These are phyloP conservation scores for Scaptomyza cyrtandrae DNA, from an alignment of 2,888 invertebrate genomes.

Conservation along the genomic window DNA sequence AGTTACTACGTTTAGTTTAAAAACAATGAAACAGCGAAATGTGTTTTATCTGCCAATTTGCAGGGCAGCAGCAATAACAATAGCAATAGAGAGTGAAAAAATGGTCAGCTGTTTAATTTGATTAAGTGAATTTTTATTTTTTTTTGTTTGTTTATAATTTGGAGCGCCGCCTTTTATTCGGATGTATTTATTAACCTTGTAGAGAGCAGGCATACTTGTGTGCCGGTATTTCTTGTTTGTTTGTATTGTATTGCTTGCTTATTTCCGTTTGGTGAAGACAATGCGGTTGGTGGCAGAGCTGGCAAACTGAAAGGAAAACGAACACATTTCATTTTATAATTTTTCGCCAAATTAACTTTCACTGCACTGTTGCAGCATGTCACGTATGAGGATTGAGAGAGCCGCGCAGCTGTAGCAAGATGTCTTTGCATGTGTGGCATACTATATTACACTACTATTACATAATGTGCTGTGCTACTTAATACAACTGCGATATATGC, in stretches of 20 bases:
- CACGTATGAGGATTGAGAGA: conserved; percentile 69
- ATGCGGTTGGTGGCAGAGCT: conserved; percentile 52
- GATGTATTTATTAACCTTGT: conserved; percentile 64
- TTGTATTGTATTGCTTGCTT: conserved; percentile 25
- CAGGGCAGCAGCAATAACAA: conserved; percentile 27
- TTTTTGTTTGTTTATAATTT: too few species aligned
- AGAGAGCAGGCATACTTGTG: conserved; percentile 1
- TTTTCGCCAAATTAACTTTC: conserved; percentile 77
- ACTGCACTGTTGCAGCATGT: conserved; percentile 66
- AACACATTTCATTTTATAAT: conserved; percentile 73
- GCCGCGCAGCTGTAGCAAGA: conserved; percentile 41
- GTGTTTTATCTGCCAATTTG: conserved; percentile 27
- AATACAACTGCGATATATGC: conserved; percentile 54
- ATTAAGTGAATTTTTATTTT: conserved; percentile 49
- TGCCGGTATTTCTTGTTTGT: conserved; percentile 12
- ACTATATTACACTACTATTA: conserved; percentile 29
- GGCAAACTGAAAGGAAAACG: conserved; percentile 61
- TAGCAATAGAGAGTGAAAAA: conserved; percentile 20
- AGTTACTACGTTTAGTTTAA: conserved; percentile 2
- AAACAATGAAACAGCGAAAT: conserved; percentile 41
- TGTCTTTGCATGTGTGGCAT: conserved; percentile 51
- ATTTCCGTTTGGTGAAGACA: conserved; percentile 60
- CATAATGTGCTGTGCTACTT: conserved; percentile 68
- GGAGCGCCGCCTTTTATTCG: conserved; percentile 44
- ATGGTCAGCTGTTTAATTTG: conserved; percentile 52